Evolutionary conservation across 1,140 invertebrate species (phyloP).

Genomic region (Archivesica marissinica): DNA sequence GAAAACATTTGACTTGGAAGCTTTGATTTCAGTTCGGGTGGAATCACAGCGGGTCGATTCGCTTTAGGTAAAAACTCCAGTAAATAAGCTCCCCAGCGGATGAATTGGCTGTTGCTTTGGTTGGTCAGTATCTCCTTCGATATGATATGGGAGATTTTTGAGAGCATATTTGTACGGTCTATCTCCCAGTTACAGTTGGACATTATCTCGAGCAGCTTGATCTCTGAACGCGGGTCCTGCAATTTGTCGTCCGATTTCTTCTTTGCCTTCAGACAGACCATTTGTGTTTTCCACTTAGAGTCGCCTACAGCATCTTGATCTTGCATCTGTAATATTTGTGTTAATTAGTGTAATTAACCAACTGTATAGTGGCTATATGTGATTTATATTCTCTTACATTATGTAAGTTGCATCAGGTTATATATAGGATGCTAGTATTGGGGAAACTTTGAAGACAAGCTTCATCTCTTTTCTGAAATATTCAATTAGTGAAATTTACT

Average conservation of each 20-base stretch:
- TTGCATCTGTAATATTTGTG: background rate
- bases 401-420: too few species aligned
- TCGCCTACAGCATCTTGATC: background rate
- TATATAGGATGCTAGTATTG: too few species aligned
- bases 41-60: constrained; percentile 75
- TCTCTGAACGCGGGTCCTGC: constrained; percentile 60
- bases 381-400: background rate
- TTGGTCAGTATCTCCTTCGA: constrained; percentile 13
- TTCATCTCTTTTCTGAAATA: too few species aligned
- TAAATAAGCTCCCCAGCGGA: constrained; percentile 69
- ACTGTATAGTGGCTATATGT: too few species aligned
- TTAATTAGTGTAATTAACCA: too few species aligned
- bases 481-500: too few species aligned
- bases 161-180: constrained; percentile 74
- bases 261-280: constrained; percentile 77
- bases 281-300: constrained; percentile 76
- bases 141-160: constrained; percentile 69
- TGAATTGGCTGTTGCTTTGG: background rate
- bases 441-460: too few species aligned
- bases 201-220: constrained; percentile 78
- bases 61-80: constrained; percentile 77
- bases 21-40: constrained; percentile 75
- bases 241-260: constrained; percentile 64
- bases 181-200: constrained; percentile 80
- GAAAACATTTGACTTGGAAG: constrained; percentile 77